Conservation (phyloP, 2,888 invertebrate species). For the Mythimna impura region DNA sequence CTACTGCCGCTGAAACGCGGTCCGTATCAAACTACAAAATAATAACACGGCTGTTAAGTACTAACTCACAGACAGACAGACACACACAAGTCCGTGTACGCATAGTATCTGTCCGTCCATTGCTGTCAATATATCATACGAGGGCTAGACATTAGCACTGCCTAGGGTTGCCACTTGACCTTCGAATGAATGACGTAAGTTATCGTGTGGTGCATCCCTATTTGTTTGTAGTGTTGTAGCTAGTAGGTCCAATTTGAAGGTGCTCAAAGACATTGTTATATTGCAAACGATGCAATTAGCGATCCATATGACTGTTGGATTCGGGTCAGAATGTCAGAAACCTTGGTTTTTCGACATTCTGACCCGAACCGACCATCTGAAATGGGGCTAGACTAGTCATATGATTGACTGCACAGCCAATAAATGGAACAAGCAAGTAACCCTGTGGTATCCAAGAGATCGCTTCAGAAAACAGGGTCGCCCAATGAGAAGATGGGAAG, state of each 20-base stretch:
- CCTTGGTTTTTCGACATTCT: too few relatives aligned
- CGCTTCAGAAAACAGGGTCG: too few relatives aligned
- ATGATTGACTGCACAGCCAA: too few relatives aligned
- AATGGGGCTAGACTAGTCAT: too few relatives aligned
- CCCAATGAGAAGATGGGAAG: too few relatives aligned
- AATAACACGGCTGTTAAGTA: conserved; percentile 78
- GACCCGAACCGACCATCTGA: too few relatives aligned
- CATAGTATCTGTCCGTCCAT: conserved; percentile 76
- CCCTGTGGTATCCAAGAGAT: too few relatives aligned
- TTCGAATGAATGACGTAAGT: conserved; percentile 25
- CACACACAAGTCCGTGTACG: conserved; percentile 64
- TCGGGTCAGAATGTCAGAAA: too few relatives aligned
- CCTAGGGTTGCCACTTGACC: conserved; percentile 60
- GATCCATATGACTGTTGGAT: too few relatives aligned
- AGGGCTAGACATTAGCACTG: conserved; percentile 81
- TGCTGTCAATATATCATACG: conserved; percentile 86
- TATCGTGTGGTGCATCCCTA: conserved; percentile 19
- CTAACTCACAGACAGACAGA: conserved; percentile 71
- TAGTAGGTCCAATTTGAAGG: conserved; percentile 17
- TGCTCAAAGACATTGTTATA: not conserved
- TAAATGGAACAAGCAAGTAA: too few relatives aligned
- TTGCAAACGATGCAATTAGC: not conserved
- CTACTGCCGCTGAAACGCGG: conserved; percentile 53
- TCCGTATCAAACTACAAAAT: conserved; percentile 79
- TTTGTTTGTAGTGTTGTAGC: conserved; percentile 25